Percentiles rank a stretch among this genome's conserved stretches.
phyloP scores from a whole-genome alignment of 2,888 invertebrate species.

The Eilema sororculum region DNA sequence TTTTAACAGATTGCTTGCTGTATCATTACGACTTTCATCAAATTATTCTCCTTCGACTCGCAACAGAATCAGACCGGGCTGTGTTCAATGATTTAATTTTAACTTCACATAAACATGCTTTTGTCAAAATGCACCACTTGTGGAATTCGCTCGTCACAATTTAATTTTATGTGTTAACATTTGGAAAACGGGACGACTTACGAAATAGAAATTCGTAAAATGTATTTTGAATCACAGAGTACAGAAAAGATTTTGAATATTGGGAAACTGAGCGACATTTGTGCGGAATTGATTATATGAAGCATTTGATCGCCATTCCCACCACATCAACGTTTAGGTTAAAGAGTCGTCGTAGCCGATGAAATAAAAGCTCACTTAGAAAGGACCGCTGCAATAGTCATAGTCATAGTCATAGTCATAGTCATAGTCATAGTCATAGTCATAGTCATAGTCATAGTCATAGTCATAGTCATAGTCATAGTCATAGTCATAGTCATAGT shows the following conservation, averaged over 20 bases:
- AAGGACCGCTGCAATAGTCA: no score
- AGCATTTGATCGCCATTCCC: background rate
- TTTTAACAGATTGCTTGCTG: background rate
- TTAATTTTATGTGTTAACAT: slow-evolving; percentile 60
- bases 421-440: no score
- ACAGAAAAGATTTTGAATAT: background rate
- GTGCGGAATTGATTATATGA: background rate
- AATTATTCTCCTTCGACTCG: slow-evolving; percentile 8
- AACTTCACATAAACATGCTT: slow-evolving; percentile 33
- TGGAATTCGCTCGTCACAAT: slow-evolving; percentile 42
- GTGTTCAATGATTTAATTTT: slow-evolving; percentile 42
- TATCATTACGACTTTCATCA: slow-evolving; percentile 6
- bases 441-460: no score
- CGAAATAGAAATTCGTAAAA: slow-evolving; percentile 22
- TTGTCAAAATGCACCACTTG: slow-evolving; percentile 45
- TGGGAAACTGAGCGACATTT: no score
- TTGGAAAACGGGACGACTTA: slow-evolving; percentile 48
- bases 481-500: no score
- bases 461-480: no score
- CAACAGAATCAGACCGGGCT: background rate
- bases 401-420: no score
- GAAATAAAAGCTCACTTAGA: background rate
- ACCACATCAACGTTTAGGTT: background rate
- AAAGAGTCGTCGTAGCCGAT: background rate
- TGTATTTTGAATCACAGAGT: slow-evolving; percentile 1